These are phyloP conservation scores for Cnemophilus loriae DNA, from an alignment of 2,113 vertebrate species.

Conservation along the genomic window DNA sequence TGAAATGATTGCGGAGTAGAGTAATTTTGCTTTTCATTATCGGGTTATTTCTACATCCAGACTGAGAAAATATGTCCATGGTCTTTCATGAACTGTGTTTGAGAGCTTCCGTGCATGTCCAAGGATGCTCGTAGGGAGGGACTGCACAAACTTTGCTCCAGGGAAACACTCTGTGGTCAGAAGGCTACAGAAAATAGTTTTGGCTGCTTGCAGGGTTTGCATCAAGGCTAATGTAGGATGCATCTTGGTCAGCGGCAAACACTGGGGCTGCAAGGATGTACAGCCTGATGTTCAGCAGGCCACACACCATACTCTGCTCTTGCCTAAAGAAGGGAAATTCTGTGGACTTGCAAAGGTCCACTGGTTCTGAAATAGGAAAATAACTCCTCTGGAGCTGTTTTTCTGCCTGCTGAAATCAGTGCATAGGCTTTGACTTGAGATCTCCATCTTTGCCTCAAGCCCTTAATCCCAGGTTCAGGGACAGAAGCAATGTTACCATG, in stretches of 20 bases:
- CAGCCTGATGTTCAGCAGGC: fast-evolving
- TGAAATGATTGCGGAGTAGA: neutral
- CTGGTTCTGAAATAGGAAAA: neutral
- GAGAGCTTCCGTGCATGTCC: fast-evolving
- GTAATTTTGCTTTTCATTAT: neutral
- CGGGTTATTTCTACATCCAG: neutral
- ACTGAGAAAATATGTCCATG: neutral
- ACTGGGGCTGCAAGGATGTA: neutral
- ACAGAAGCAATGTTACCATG: neutral
- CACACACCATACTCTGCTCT: fast-evolving
- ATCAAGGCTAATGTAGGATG: neutral
- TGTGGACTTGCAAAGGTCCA: neutral
- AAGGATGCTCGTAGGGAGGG: neutral
- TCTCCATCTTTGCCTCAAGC: neutral
- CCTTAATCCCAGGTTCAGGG: neutral
- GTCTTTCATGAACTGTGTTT: neutral
- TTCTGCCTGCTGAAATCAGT: neutral
- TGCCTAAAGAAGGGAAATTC: neutral
- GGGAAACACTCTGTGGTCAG: neutral
- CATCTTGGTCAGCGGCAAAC: neutral
- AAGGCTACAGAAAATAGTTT: neutral
- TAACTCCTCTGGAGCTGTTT: neutral
- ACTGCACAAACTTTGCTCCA: neutral
- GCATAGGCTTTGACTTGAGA: neutral
- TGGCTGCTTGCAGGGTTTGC: neutral